phyloP scores from a whole-genome alignment of 2,888 invertebrate genomes.

The Galeopsomyia nigrocyanea region DNA sequence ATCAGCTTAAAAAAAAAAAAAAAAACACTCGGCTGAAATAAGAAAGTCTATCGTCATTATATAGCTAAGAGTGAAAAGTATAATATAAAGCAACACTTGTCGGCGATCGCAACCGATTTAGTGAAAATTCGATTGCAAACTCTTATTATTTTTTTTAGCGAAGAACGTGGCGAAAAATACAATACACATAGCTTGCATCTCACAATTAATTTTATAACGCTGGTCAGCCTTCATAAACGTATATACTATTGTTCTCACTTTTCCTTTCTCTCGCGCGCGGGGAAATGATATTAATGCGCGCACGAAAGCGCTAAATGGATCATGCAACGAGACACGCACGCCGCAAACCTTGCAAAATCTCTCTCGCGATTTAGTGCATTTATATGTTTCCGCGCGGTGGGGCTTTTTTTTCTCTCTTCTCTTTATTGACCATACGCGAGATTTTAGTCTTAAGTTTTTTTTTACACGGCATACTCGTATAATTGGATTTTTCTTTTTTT shows the following conservation, averaged over 20 bases:
- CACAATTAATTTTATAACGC: too few species aligned
- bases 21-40: not conserved
- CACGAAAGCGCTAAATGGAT: constrained; percentile 19
- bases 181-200: too few species aligned
- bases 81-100: constrained; percentile 13
- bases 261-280: not conserved
- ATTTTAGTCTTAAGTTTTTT: not conserved
- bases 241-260: not conserved
- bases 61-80: not conserved
- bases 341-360: not conserved
- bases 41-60: not conserved
- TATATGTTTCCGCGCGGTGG: constrained; percentile 2
- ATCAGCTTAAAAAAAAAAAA: too few species aligned
- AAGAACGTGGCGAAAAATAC: not conserved
- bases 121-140: constrained; percentile 22
- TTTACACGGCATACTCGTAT: not conserved
- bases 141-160: not conserved
- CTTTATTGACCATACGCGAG: not conserved
- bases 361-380: not conserved
- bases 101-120: constrained; percentile 7
- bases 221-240: too few species aligned
- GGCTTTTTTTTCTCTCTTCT: too few species aligned
- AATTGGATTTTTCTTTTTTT: not conserved
- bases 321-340: not conserved
- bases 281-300: constrained; percentile 3